phyloP scores from a whole-genome alignment of 2,797 vertebrate species.

The Apogon hyalosoma region DNA sequence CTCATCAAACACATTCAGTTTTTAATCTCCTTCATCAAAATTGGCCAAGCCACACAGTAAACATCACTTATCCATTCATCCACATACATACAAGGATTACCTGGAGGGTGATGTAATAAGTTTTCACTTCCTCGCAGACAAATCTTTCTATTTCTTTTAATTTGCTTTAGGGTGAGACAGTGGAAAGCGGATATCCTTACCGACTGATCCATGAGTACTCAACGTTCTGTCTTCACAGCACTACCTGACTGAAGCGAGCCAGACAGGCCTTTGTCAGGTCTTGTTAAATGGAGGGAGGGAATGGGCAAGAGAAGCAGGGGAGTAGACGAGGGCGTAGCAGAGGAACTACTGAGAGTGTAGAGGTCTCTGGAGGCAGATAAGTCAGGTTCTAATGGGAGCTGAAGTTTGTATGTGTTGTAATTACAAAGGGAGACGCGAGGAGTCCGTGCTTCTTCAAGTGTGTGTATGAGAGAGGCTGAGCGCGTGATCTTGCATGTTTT shows the following conservation, averaged over 20 bases:
- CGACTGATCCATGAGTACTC: conserved; percentile 28
- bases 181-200: conserved; percentile 35
- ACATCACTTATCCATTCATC: conserved; percentile 23
- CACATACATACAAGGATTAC: conserved; percentile 18
- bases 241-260: conserved; percentile 28
- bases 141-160: conserved; percentile 28
- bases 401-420: conserved; percentile 64
- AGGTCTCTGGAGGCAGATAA: conserved; percentile 65
- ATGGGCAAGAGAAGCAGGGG: conserved; percentile 21
- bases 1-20: neutral
- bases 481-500: conserved; percentile 59
- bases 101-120: conserved; percentile 11
- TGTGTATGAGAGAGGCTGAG: conserved; percentile 31
- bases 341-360: conserved; percentile 45
- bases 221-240: conserved; percentile 22
- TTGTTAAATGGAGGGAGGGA: conserved; percentile 39
- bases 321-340: conserved; percentile 36
- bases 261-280: conserved; percentile 39
- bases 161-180: conserved; percentile 27
- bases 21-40: conserved; percentile 8
- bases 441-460: conserved; percentile 32
- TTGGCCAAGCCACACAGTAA: conserved; percentile 14
- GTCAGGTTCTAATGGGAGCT: conserved; percentile 54
- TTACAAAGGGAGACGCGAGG: conserved; percentile 65
- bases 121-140: conserved; percentile 27